Evolutionary conservation across 1,140 invertebrate species (phyloP), one percentile per base, ranked within the genome.

Genomic region (Hyphantria cunea): DNA sequence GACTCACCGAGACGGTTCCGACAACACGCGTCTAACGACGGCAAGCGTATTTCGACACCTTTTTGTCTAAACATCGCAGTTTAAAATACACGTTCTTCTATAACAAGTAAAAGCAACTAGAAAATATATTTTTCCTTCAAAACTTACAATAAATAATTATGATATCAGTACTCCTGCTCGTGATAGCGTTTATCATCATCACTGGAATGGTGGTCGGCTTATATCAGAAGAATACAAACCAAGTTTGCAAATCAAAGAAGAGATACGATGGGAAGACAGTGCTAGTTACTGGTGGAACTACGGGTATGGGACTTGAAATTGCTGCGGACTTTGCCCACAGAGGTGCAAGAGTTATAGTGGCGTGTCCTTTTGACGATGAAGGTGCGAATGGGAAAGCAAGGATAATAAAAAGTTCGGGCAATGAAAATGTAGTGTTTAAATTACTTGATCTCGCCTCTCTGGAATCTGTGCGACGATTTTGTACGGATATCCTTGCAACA

Each of bases 261-360:
- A 73, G 72, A 44, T 71, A 81, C 6, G 76, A 84, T 44, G 81
- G 80, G 0, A 84, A 76, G 47, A 84, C 80, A 0, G 78, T 68
- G 0, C 41, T 86, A 3, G 89, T 97, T 13, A 97, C 96, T 8
- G 96, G 97, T 48, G 94, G 95, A 7, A 97, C 95, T 76, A 93
- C 93, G 48, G 97, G 96, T 0, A 96, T 98, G 80, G 96, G 96
- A 2, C 94, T 95, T 84, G 94, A 95, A 81, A 94, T 95, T 15
- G 94, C 94, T 0, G 75, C 86, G 56, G 93, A 94, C 66, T 89
- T 96, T 62, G 95, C 95, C 0, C 91, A 86, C 67, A 76, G 93
- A 66, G 93, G 94, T 15, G 96, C 95, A 0, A 93, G 91, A 75
- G 93, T 97, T 15, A 93, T 96, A 45, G 91, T 97, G 4, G 80